Evolutionary conservation across 2,113 vertebrate species (phyloP).

Genomic region (Struthio camelus): DNA sequence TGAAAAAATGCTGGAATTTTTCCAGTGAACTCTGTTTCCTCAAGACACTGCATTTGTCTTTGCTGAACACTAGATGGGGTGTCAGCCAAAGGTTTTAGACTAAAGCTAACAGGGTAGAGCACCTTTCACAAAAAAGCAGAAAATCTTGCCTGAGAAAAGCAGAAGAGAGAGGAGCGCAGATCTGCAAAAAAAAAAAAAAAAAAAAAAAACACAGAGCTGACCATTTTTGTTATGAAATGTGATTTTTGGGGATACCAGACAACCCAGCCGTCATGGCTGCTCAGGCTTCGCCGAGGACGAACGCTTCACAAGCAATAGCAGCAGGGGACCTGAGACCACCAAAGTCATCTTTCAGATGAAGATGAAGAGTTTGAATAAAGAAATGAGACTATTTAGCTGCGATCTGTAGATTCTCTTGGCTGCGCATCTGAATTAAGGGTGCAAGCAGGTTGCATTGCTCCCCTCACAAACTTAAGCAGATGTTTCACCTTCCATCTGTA

Average conservation of each 20-base stretch:
- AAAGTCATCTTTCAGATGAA: not conserved
- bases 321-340: not conserved
- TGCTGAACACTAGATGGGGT: conserved; percentile 46
- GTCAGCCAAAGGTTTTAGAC: not conserved
- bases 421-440: not conserved
- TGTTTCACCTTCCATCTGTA: not conserved
- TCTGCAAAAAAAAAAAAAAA: not conserved
- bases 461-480: not conserved
- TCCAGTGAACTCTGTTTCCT: not conserved
- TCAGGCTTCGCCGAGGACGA: not conserved
- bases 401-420: not conserved
- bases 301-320: not conserved
- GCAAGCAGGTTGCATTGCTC: not conserved
- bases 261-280: not conserved
- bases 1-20: not conserved
- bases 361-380: not conserved
- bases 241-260: not conserved
- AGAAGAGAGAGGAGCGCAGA: not conserved
- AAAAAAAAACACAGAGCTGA: not conserved
- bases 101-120: not conserved
- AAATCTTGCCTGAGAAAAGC: not conserved
- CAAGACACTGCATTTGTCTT: not conserved
- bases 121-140: not conserved
- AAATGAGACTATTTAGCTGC: not conserved
- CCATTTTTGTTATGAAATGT: not conserved